Evolutionary conservation across 1,140 invertebrate genomes (phyloP).

Genomic region (Patella vulgata): DNA sequence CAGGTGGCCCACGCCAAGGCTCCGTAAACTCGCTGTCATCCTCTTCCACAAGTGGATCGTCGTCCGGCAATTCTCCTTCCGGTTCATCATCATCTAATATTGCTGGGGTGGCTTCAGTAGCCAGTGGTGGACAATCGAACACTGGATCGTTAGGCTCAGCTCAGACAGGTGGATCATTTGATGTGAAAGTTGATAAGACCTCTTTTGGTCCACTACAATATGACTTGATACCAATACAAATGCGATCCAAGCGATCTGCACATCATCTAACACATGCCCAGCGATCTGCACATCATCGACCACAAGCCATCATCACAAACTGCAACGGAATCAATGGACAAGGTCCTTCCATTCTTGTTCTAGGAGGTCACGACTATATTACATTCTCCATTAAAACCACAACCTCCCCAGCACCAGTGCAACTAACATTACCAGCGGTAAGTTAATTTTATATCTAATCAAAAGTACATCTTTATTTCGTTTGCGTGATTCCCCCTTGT

Average conservation of each 20-base stretch:
- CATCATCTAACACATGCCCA: background rate
- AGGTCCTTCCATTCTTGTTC: slow-evolving; percentile 35
- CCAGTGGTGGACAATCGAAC: no score
- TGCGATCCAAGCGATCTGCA: slow-evolving; percentile 2
- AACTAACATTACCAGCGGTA: slow-evolving; percentile 25
- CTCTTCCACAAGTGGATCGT: no score
- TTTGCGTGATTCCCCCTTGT: no score
- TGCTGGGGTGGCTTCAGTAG: no score
- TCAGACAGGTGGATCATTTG: no score
- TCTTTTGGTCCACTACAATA: slow-evolving; percentile 11
- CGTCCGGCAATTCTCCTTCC: no score
- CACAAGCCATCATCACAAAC: slow-evolving; percentile 32
- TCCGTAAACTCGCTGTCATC: no score
- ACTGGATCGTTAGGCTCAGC: no score
- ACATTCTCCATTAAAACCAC: slow-evolving; percentile 31
- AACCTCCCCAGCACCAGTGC: slow-evolving; percentile 13
- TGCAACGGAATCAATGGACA: slow-evolving; percentile 22
- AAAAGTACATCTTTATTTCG: no score
- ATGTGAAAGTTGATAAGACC: slow-evolving; percentile 1
- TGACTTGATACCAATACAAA: slow-evolving; percentile 5
- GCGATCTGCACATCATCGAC: slow-evolving; percentile 5
- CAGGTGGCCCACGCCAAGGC: no score
- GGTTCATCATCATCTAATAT: no score
- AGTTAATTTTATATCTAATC: background rate
- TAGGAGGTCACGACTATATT: slow-evolving; percentile 14